Evolutionary conservation across 53 echinoderm and acorn worm species (phyloP).

Genomic region (Arbacia lixula): DNA sequence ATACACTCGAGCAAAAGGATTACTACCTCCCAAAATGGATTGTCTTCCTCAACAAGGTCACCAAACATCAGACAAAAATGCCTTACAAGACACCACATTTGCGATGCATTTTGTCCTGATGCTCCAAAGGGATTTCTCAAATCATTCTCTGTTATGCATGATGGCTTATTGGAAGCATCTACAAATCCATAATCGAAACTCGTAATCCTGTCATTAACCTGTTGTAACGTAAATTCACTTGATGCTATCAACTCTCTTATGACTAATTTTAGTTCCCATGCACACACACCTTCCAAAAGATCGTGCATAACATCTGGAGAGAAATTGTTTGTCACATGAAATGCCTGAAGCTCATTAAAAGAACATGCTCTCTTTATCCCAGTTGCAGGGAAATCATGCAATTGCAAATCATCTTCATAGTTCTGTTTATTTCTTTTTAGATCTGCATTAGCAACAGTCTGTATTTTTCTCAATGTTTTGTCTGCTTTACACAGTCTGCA

Average conservation of each 20-base stretch:
- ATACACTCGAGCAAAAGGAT: conserved; percentile 55
- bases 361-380: conserved; percentile 44
- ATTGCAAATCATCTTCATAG: conserved; percentile 61
- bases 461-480: conserved; percentile 31
- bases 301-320: conserved; percentile 67
- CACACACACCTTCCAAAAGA: conserved; percentile 48
- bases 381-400: conserved; percentile 37
- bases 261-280: conserved; percentile 56
- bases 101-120: conserved; percentile 69
- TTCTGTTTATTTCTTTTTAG: conserved; percentile 63
- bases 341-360: conserved; percentile 61
- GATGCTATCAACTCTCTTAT: conserved; percentile 26
- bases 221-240: conserved; percentile 40
- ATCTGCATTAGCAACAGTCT: conserved; percentile 52
- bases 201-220: conserved; percentile 59
- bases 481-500: conserved; percentile 65
- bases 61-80: conserved; percentile 62
- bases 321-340: conserved; percentile 63
- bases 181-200: conserved; percentile 61
- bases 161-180: conserved; percentile 66
- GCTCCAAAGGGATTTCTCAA: conserved; percentile 62
- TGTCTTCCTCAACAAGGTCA: conserved; percentile 60
- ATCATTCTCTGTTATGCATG: conserved; percentile 17
- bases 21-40: conserved; percentile 59
- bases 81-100: conserved; percentile 66